Conservation (phyloP, 2,113 vertebrate genomes). For the Anoura caudifer region DNA sequence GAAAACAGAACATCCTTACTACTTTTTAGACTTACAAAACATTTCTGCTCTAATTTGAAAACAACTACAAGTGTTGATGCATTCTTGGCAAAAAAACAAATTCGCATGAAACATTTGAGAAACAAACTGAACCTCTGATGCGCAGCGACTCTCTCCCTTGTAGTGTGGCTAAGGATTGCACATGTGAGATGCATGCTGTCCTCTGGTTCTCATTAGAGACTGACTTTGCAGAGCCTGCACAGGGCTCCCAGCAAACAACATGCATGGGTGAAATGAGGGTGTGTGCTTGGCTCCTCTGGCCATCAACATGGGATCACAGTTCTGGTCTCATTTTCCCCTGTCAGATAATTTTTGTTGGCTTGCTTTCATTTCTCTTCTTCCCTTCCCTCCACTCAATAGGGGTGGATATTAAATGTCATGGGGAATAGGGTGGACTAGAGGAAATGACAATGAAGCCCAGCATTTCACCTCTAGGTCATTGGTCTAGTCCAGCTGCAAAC, state of each 20-base stretch:
- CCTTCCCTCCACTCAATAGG: background rate
- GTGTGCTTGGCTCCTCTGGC: background rate
- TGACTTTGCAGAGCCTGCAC: background rate
- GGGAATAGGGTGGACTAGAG: conserved; percentile 30
- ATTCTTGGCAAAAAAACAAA: conserved; percentile 45
- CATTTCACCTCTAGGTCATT: conserved; percentile 30
- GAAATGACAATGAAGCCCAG: background rate
- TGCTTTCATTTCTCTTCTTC: background rate
- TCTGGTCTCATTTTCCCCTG: background rate
- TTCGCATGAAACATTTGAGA: background rate
- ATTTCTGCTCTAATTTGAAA: conserved; percentile 1
- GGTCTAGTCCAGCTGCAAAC: conserved; percentile 26
- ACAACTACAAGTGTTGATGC: conserved; percentile 39
- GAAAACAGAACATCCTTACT: background rate
- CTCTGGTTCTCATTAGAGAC: background rate
- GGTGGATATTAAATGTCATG: background rate
- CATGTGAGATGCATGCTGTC: background rate
- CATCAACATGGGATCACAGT: background rate
- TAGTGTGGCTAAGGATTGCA: background rate
- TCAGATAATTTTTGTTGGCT: background rate
- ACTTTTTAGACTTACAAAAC: background rate
- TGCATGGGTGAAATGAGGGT: background rate
- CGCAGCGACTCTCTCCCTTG: background rate
- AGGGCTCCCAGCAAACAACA: background rate
- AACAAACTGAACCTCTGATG: background rate